These are phyloP conservation scores for Sturnus vulgaris DNA, from an alignment of 2,113 vertebrate genomes.

Conservation along the genomic window DNA sequence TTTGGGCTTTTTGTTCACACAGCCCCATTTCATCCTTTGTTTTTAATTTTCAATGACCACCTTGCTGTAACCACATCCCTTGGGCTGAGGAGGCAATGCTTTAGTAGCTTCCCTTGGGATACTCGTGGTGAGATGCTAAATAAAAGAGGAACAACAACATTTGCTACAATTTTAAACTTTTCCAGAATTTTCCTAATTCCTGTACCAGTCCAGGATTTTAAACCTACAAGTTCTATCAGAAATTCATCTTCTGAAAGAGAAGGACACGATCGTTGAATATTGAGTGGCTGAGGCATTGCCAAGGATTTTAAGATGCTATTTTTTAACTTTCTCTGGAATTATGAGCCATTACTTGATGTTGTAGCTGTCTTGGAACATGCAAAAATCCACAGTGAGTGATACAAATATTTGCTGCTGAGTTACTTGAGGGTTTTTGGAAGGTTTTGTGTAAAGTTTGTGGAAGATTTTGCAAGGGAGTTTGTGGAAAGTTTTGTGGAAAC, in stretches of 20 bases:
- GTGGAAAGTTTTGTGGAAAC: not conserved
- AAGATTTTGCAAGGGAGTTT: not conserved
- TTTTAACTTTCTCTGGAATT: not conserved
- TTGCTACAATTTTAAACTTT: not conserved
- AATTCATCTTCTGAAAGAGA: not conserved
- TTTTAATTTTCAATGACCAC: not conserved
- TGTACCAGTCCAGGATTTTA: not conserved
- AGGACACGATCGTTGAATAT: not conserved
- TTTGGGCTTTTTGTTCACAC: not conserved
- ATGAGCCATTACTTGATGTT: not conserved
- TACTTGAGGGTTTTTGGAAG: not conserved
- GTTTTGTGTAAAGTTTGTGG: not conserved
- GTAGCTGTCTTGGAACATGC: not conserved
- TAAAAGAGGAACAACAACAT: not conserved
- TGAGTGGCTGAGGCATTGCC: fast-evolving
- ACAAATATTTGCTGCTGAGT: not conserved
- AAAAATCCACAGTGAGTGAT: not conserved
- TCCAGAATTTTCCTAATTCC: not conserved
- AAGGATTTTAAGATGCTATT: not conserved
- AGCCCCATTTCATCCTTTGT: not conserved
- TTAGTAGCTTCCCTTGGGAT: not conserved
- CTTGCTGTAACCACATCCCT: not conserved
- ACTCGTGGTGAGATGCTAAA: not conserved
- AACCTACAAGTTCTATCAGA: not conserved
- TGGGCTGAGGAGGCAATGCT: not conserved